These are phyloP conservation scores for Archips crataeganus DNA, from an alignment of 2,888 invertebrate species.

Conservation along the genomic window DNA sequence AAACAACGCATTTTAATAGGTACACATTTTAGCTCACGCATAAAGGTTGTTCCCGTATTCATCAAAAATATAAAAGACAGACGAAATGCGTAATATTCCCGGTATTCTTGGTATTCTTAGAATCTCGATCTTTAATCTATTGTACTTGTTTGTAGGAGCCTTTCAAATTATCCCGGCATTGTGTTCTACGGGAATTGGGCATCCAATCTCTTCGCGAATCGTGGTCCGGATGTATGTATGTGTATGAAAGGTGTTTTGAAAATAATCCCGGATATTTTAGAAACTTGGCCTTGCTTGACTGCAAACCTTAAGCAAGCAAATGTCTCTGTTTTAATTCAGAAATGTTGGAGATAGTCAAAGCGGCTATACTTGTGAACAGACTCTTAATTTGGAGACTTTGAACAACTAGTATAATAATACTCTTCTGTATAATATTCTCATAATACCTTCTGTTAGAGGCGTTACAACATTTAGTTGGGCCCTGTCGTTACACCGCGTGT, in stretches of 20 bases:
- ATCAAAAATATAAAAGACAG: constrained; percentile 8
- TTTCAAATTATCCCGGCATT: constrained; percentile 31
- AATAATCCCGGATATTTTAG: no score
- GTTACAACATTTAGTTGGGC: neutral
- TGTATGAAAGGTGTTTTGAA: no score
- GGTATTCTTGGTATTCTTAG: constrained; percentile 27
- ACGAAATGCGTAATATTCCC: constrained; percentile 8
- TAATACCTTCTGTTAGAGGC: neutral
- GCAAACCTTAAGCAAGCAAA: no score
- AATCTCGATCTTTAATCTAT: constrained; percentile 29
- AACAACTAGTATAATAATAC: no score
- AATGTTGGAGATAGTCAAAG: no score
- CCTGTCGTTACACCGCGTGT: neutral
- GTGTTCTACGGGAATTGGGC: constrained; percentile 13
- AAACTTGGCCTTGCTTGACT: no score
- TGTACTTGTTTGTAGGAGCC: constrained; percentile 19
- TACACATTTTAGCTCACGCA: neutral
- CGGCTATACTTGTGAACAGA: no score
- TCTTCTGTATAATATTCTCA: no score
- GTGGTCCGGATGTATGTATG: neutral
- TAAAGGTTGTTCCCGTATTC: neutral
- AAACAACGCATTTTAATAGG: neutral
- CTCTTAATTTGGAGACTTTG: no score
- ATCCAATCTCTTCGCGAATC: constrained; percentile 15
- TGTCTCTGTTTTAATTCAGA: no score